A percentile compares a stretch with the other conserved stretches of the same genome.
Conservation (phyloP, 2,113 vertebrate genomes). For the Platycercus adscitus region DNA sequence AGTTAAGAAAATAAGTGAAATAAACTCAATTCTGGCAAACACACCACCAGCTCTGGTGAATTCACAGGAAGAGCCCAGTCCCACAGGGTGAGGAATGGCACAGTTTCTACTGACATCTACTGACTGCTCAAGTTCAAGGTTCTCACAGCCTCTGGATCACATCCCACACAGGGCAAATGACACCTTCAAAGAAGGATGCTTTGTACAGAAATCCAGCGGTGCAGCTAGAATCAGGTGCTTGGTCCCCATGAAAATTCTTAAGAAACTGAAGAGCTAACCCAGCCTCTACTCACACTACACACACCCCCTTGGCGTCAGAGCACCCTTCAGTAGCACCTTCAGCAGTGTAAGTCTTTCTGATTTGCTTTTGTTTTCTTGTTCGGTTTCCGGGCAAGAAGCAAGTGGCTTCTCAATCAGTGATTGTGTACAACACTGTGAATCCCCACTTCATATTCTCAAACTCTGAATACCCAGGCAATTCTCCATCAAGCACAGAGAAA, state of each 20-base stretch:
- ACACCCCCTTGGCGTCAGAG: background rate
- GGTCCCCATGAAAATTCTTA: background rate
- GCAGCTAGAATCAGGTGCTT: background rate
- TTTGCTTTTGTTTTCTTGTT: background rate
- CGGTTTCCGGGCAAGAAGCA: background rate
- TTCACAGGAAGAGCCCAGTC: background rate
- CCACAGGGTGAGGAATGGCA: background rate
- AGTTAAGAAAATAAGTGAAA: background rate
- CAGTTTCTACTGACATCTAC: conserved; percentile 29
- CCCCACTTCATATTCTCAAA: background rate
- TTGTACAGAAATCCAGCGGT: background rate
- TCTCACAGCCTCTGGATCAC: background rate
- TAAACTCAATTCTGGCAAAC: background rate
- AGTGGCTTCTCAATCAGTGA: background rate
- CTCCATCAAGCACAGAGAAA: background rate
- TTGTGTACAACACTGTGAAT: background rate
- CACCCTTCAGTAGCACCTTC: background rate
- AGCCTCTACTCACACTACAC: background rate
- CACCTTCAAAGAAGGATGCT: background rate
- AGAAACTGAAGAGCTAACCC: background rate
- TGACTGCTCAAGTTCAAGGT: background rate
- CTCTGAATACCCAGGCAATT: rapidly evolving
- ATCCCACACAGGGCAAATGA: background rate
- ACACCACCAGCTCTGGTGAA: background rate
- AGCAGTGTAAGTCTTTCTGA: background rate